phyloP scores from a whole-genome alignment of 2,113 vertebrate species.

The Myrmecophaga tridactyla region DNA sequence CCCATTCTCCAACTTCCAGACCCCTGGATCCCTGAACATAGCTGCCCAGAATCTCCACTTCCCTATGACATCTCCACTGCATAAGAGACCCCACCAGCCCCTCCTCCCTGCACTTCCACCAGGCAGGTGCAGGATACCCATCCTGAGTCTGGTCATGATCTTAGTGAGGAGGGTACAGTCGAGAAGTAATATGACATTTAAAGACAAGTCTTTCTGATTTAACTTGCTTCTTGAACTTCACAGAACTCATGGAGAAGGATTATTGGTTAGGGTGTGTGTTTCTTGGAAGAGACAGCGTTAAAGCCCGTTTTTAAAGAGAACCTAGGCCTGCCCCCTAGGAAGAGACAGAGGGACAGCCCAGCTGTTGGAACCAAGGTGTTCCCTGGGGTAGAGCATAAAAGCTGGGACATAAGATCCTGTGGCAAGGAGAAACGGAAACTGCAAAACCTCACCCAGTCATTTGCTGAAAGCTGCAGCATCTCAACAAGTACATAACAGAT shows the following conservation, averaged over 20 bases:
- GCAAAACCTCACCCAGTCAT: neutral
- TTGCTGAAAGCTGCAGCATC: neutral
- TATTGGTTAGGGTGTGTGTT: neutral
- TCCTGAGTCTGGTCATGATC: neutral
- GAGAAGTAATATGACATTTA: neutral
- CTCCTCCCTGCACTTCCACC: neutral
- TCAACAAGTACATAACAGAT: neutral
- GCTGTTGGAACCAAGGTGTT: neutral
- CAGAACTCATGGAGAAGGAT: neutral
- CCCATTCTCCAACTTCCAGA: neutral
- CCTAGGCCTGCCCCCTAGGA: neutral
- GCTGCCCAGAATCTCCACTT: neutral
- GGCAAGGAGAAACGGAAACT: neutral
- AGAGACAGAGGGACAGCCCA: neutral
- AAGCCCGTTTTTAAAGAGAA: neutral
- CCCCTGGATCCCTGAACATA: neutral
- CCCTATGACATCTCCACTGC: neutral
- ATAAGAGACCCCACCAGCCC: rapidly evolving
- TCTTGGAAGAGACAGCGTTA: neutral
- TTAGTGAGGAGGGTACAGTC: neutral
- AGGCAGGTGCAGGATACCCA: neutral
- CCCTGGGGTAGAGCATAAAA: neutral
- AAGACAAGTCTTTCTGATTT: neutral
- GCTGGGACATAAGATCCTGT: neutral
- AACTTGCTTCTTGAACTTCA: neutral